Evolutionary conservation across 2,797 vertebrate species (phyloP).

Genomic region (Darevskia nairensis): DNA sequence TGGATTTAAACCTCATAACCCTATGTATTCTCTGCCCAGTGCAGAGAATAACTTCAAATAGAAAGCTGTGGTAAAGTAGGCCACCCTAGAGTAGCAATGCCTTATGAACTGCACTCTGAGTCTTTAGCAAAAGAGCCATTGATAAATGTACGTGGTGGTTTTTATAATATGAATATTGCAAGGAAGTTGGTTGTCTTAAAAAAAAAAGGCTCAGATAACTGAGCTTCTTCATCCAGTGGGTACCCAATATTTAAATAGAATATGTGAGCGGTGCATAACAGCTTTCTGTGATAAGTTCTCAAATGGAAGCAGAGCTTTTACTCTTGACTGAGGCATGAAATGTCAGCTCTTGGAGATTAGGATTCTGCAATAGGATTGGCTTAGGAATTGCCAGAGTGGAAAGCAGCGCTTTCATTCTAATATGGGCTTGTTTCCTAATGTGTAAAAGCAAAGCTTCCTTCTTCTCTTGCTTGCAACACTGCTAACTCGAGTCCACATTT

Average conservation of each 20-base stretch:
- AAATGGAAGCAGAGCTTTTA: constrained; percentile 57
- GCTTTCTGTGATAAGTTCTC: constrained; percentile 62
- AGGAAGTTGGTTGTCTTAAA: background rate
- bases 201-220: constrained; percentile 14
- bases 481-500: background rate
- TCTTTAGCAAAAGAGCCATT: background rate
- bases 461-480: background rate
- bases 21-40: background rate
- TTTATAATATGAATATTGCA: background rate
- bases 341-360: constrained; percentile 61
- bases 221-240: constrained; percentile 33
- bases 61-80: background rate
- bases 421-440: constrained; percentile 46
- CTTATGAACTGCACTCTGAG: rapidly evolving
- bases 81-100: background rate
- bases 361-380: constrained; percentile 53
- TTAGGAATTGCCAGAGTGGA: constrained; percentile 50
- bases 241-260: constrained; percentile 54
- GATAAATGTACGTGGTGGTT: background rate
- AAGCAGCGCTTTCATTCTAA: constrained; percentile 54
- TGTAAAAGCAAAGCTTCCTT: constrained; percentile 20
- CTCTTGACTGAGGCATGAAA: constrained; percentile 63
- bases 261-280: constrained; percentile 56
- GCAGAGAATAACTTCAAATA: background rate
- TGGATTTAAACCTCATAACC: background rate